Conservation (phyloP, 2,888 invertebrate species). For the Neuroscelio doddi region DNA sequence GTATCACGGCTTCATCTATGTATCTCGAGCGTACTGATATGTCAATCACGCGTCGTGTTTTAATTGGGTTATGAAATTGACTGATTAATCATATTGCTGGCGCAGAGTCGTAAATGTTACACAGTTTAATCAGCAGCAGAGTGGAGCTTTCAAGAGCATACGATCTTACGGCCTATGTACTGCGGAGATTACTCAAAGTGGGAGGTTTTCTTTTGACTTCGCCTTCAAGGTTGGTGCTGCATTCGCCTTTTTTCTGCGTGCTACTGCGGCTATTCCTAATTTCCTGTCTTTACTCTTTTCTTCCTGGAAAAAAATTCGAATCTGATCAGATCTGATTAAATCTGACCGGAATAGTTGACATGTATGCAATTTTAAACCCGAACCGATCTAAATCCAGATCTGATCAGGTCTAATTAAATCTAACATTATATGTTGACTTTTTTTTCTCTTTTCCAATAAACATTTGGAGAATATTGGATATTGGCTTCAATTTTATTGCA, state of each 20-base stretch:
- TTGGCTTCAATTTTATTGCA: too few species aligned
- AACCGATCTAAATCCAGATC: too few species aligned
- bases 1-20: slow-evolving; percentile 1
- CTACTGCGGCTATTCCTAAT: slow-evolving; percentile 5
- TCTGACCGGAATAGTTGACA: too few species aligned
- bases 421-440: too few species aligned
- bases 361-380: too few species aligned
- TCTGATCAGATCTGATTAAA: too few species aligned
- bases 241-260: not conserved
- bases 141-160: slow-evolving; percentile 17
- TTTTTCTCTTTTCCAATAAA: too few species aligned
- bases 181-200: not conserved
- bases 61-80: slow-evolving; percentile 52
- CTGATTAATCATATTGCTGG: slow-evolving; percentile 53
- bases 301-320: not conserved
- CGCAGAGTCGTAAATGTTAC: slow-evolving; percentile 56
- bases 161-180: slow-evolving; percentile 24
- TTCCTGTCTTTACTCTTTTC: not conserved
- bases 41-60: slow-evolving; percentile 41
- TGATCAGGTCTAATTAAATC: too few species aligned
- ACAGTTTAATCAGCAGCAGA: slow-evolving; percentile 50
- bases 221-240: slow-evolving; percentile 25
- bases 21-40: not conserved
- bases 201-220: slow-evolving; percentile 10
- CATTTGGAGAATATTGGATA: too few species aligned